Percentiles rank a stretch among this genome's conserved stretches.
phyloP scores from a whole-genome alignment of 2,888 invertebrate genomes.

The Eilema depressum region DNA sequence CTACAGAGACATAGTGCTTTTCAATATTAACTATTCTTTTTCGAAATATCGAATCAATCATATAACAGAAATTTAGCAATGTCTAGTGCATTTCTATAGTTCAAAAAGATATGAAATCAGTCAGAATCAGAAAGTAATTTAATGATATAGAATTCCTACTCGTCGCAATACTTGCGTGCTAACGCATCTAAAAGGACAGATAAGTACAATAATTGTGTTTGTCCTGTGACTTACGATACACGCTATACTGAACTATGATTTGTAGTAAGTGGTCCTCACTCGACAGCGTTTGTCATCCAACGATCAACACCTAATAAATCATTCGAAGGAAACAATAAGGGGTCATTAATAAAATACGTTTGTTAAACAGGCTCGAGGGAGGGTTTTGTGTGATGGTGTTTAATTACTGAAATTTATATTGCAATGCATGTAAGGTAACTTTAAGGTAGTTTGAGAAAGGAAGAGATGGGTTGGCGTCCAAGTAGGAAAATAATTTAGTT shows the following conservation, averaged over 20 bases:
- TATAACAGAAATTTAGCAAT: no score
- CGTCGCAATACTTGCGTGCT: background rate
- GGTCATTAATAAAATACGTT: background rate
- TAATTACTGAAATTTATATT: background rate
- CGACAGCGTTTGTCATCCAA: background rate
- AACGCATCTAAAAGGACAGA: background rate
- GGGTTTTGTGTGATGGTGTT: background rate
- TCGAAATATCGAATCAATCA: no score
- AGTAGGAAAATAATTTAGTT: background rate
- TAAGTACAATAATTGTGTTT: constrained; percentile 11
- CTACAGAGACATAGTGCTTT: no score
- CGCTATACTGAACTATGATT: background rate
- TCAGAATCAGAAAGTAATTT: no score
- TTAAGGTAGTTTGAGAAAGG: background rate
- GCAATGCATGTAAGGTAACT: background rate
- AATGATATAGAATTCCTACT: background rate
- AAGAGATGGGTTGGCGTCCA: background rate
- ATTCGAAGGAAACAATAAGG: background rate
- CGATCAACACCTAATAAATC: constrained; percentile 3
- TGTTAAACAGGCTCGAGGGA: background rate
- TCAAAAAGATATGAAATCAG: no score
- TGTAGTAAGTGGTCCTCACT: constrained; percentile 3
- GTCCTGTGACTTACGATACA: background rate
- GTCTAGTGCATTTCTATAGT: no score
- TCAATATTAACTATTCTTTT: no score